Conservation (phyloP, 2,797 vertebrate genomes). For the Benthosema pterotum region DNA sequence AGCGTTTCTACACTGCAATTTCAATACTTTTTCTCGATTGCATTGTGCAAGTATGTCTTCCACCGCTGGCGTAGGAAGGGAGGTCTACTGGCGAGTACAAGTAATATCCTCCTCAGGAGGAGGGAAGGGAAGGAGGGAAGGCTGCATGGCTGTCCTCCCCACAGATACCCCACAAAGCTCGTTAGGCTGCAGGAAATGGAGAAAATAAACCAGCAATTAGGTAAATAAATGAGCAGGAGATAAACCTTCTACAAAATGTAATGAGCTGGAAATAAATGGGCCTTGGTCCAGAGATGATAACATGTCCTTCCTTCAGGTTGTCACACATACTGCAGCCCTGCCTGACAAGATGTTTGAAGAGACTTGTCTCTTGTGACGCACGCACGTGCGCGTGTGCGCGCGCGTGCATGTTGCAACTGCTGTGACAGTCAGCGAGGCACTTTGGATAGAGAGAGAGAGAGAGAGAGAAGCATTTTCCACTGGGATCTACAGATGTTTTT, state of each 20-base stretch:
- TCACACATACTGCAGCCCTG: conserved; percentile 11
- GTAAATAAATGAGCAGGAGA: conserved; percentile 61
- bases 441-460: neutral
- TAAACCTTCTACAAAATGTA: conserved; percentile 49
- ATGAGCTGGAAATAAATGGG: conserved; percentile 62
- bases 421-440: conserved; percentile 19
- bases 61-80: too few relatives aligned
- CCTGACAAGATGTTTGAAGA: conserved; percentile 35
- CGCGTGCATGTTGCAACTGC: neutral
- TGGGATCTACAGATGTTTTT: conserved; percentile 57
- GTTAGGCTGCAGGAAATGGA: conserved; percentile 54
- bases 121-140: conserved; percentile 49
- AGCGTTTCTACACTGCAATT: too few relatives aligned
- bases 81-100: too few relatives aligned
- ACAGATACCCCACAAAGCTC: conserved; percentile 30
- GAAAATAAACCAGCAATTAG: conserved; percentile 62
- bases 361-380: neutral
- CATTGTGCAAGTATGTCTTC: too few relatives aligned
- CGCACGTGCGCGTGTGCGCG: too few relatives aligned
- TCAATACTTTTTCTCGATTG: too few relatives aligned
- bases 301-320: conserved; percentile 12
- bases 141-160: conserved; percentile 35
- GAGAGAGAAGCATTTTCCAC: conserved; percentile 20
- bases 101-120: conserved; percentile 55
- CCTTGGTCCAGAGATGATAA: conserved; percentile 52